phyloP scores from a whole-genome alignment of 2,888 invertebrate species.

The Lymantria dispar region DNA sequence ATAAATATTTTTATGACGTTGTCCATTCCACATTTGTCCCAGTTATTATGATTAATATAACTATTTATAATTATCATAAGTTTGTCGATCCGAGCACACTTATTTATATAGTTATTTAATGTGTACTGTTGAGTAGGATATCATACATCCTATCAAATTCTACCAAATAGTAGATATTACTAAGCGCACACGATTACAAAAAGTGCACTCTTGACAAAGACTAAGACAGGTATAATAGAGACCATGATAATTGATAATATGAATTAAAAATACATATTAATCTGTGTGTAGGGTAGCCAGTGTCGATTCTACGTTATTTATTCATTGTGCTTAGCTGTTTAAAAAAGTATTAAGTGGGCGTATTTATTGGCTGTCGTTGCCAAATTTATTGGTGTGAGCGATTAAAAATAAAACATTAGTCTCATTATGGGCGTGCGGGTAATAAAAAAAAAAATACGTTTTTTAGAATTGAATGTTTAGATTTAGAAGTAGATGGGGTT shows the following conservation, averaged over 20 bases:
- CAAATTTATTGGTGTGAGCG: slow-evolving; percentile 70
- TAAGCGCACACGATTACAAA: slow-evolving; percentile 21
- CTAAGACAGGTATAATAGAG: slow-evolving; percentile 65
- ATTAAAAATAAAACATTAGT: slow-evolving; percentile 12
- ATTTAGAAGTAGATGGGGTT: slow-evolving; percentile 21
- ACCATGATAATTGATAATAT: slow-evolving; percentile 55
- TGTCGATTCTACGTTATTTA: slow-evolving; percentile 40
- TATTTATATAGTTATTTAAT: too few relatives aligned
- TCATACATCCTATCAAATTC: background rate
- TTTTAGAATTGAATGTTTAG: slow-evolving; percentile 26
- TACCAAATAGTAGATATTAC: background rate
- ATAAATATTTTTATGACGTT: too few relatives aligned
- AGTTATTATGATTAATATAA: too few relatives aligned
- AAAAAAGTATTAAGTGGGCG: slow-evolving; percentile 29
- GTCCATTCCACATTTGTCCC: too few relatives aligned
- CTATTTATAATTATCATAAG: too few relatives aligned
- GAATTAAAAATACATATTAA: slow-evolving; percentile 46
- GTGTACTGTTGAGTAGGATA: too few relatives aligned
- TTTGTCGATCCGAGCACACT: too few relatives aligned
- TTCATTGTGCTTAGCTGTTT: slow-evolving; percentile 67
- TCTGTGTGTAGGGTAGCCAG: slow-evolving; percentile 64
- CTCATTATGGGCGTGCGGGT: background rate
- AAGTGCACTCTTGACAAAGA: slow-evolving; percentile 37
- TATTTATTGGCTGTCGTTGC: slow-evolving; percentile 40
- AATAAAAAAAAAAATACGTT: slow-evolving; percentile 9